A percentile compares a stretch with the other conserved stretches of the same genome.
Evolutionary conservation across 2,888 invertebrate species (phyloP).

Genomic region (Plagodis dolabraria): DNA sequence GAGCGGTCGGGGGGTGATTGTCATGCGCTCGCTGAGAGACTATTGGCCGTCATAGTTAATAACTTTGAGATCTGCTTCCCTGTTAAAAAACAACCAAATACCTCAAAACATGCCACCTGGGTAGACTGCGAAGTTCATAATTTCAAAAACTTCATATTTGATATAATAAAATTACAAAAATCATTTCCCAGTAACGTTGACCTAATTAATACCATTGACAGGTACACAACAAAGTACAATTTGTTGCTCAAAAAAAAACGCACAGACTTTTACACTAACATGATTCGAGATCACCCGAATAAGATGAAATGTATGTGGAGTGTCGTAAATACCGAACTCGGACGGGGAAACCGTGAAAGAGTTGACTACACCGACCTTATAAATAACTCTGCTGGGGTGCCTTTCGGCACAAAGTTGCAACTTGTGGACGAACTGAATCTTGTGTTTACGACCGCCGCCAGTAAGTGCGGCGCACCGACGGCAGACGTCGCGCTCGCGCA

Average conservation of each 20-base stretch:
- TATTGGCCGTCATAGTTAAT: too few species aligned
- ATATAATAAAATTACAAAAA: not conserved
- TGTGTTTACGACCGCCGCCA: not conserved
- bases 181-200: not conserved
- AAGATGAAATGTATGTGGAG: slow-evolving; percentile 17
- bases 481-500: not conserved
- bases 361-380: slow-evolving; percentile 3
- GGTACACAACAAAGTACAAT: not conserved
- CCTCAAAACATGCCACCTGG: not conserved
- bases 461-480: not conserved
- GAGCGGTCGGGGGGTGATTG: too few species aligned
- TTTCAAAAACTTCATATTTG: not conserved
- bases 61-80: too few species aligned
- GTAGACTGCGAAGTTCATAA: not conserved
- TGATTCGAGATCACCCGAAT: slow-evolving; percentile 8
- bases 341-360: slow-evolving; percentile 7
- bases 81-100: too few species aligned
- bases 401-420: not conserved
- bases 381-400: not conserved
- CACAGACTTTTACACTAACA: not conserved
- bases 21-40: too few species aligned
- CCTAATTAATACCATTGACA: not conserved
- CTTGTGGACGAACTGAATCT: not conserved
- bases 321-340: slow-evolving; percentile 11
- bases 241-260: slow-evolving; percentile 11